Percentiles rank a stretch among this genome's conserved stretches.
Conservation (phyloP, 1,140 invertebrate species). For the Drosophila sucinea region DNA sequence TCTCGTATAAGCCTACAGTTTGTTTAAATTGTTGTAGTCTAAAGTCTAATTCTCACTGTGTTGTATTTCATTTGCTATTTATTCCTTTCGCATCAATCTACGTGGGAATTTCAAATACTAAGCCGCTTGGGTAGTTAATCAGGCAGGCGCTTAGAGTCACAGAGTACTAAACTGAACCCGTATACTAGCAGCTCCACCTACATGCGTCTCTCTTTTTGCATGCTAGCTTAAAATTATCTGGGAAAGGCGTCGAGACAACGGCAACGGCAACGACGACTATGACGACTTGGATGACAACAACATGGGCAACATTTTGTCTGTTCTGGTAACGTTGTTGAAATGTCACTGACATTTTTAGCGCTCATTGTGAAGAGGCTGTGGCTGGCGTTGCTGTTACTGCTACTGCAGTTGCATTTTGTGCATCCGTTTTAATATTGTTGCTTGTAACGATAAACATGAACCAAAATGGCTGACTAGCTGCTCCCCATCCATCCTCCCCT, state of each 20-base stretch:
- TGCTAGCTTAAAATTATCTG: constrained; percentile 36
- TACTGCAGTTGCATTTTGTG: constrained; percentile 36
- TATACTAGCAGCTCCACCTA: background rate
- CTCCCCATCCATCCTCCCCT: background rate
- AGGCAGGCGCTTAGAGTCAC: background rate
- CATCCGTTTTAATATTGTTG: constrained; percentile 44
- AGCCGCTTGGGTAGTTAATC: constrained; percentile 9
- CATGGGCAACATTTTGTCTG: constrained; percentile 26
- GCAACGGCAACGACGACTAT: constrained; percentile 7
- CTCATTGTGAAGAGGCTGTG: constrained; percentile 19
- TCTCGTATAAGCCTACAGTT: background rate
- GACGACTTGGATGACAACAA: constrained; percentile 10
- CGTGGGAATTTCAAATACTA: background rate
- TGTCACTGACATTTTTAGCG: constrained; percentile 61
- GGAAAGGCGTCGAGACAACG: constrained; percentile 5
- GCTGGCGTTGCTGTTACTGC: constrained; percentile 7
- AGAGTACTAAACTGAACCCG: background rate
- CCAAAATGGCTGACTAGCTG: constrained; percentile 32
- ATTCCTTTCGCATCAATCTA: background rate
- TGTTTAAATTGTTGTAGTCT: background rate
- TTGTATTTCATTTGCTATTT: background rate
- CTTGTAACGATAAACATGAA: constrained; percentile 40
- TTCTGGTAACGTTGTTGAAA: constrained; percentile 40
- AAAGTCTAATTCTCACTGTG: background rate
- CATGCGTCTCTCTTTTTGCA: background rate